These are phyloP conservation scores for Pterostichus madidus DNA, from an alignment of 2,888 invertebrate genomes.

Conservation along the genomic window DNA sequence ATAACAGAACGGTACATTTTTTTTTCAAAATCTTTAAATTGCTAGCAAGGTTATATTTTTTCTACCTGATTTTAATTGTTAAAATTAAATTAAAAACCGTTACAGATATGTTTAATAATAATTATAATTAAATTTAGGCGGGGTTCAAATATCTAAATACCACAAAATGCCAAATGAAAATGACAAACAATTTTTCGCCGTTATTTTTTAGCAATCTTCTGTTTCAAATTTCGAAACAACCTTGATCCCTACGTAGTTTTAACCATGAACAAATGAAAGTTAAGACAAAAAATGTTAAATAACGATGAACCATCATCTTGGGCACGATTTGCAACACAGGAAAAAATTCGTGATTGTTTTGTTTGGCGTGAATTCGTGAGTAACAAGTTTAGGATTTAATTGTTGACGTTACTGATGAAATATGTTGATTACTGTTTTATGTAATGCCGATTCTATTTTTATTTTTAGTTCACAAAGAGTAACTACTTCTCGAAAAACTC, in stretches of 20 bases:
- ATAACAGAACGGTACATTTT: slow-evolving; percentile 42
- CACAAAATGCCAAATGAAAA: slow-evolving; percentile 1
- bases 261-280: slow-evolving; percentile 59
- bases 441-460: slow-evolving; percentile 18
- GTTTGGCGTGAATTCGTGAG: neutral
- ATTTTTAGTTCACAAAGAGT: slow-evolving; percentile 7
- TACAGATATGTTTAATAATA: slow-evolving; percentile 18
- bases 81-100: slow-evolving; percentile 1
- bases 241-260: slow-evolving; percentile 46
- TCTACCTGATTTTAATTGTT: neutral
- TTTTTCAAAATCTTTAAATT: slow-evolving; percentile 32
- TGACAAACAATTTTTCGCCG: slow-evolving; percentile 26
- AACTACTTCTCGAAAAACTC: neutral
- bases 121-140: slow-evolving; percentile 32
- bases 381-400: neutral
- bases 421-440: slow-evolving; percentile 32
- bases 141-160: slow-evolving; percentile 3
- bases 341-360: slow-evolving; percentile 28
- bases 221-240: slow-evolving; percentile 21
- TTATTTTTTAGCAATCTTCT: slow-evolving; percentile 20
- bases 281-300: slow-evolving; percentile 41
- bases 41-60: slow-evolving; percentile 12
- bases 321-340: slow-evolving; percentile 16
- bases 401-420: slow-evolving; percentile 17
- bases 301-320: slow-evolving; percentile 24